phyloP scores from a whole-genome alignment of 2,113 vertebrate genomes.

The Pseudois nayaur region DNA sequence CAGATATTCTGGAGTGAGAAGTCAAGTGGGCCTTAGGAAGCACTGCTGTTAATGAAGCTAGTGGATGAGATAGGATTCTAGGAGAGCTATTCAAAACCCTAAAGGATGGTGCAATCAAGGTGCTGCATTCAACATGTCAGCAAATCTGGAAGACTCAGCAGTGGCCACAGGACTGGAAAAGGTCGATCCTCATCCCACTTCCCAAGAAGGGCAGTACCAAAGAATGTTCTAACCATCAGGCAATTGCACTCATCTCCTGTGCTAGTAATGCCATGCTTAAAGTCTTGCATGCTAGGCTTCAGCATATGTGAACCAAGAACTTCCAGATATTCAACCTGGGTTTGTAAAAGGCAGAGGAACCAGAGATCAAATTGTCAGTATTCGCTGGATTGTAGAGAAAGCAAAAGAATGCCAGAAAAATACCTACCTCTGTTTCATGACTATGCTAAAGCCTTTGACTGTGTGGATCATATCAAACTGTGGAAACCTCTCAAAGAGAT shows the following conservation, averaged over 20 bases:
- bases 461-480: neutral
- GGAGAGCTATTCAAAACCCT: neutral
- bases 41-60: neutral
- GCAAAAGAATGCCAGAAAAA: neutral
- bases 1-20: neutral
- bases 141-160: neutral
- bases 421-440: neutral
- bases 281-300: neutral
- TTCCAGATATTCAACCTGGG: neutral
- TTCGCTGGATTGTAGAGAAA: neutral
- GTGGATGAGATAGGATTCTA: neutral
- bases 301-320: neutral
- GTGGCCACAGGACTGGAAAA: neutral
- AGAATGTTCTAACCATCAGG: neutral
- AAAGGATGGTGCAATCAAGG: neutral
- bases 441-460: neutral
- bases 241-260: neutral
- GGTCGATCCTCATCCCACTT: rapidly evolving
- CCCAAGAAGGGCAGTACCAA: neutral
- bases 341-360: neutral
- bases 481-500: neutral
- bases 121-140: neutral
- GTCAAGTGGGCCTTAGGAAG: neutral
- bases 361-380: neutral
- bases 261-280: neutral